These are phyloP conservation scores for Gryon sp. DNA, from an alignment of 1,140 invertebrate species.

Conservation along the genomic window DNA sequence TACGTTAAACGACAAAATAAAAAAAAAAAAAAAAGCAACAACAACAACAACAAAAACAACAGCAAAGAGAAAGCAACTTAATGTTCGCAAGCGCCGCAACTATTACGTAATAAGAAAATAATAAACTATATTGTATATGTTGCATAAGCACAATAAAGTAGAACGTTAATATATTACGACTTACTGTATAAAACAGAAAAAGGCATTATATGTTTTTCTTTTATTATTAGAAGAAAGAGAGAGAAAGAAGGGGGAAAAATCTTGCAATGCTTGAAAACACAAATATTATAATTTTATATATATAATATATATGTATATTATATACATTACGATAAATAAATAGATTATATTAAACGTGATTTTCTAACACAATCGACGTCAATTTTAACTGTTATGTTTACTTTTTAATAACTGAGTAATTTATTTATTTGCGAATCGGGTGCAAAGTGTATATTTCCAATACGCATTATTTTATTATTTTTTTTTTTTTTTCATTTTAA, in stretches of 20 bases:
- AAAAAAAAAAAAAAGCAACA: too few species aligned
- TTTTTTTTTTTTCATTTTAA: conserved; percentile 32
- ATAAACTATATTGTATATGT: conserved; percentile 68
- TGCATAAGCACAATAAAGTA: conserved; percentile 69
- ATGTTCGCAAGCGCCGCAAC: conserved; percentile 72
- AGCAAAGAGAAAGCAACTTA: conserved; percentile 53
- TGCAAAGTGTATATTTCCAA: conserved; percentile 68
- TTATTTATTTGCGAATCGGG: conserved; percentile 75
- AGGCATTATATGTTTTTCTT: conserved; percentile 75
- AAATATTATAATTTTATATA: conserved; percentile 63
- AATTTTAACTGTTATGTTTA: conserved; percentile 51
- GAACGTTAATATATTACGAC: conserved; percentile 72
- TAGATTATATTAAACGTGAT: conserved; percentile 53
- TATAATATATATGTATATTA: conserved; percentile 64
- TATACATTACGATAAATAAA: conserved; percentile 40
- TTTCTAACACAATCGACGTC: conserved; percentile 41
- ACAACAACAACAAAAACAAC: too few species aligned
- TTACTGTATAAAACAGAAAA: conserved; percentile 74
- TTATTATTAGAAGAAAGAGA: conserved; percentile 66
- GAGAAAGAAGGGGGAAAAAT: too few species aligned
- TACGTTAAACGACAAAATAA: too few species aligned
- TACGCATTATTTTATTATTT: too few species aligned
- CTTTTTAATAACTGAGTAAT: conserved; percentile 67
- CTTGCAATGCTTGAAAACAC: conserved; percentile 44
- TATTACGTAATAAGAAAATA: conserved; percentile 74